phyloP scores from a whole-genome alignment of 1,140 invertebrate species.

The Anagrus nilaparvatae region DNA sequence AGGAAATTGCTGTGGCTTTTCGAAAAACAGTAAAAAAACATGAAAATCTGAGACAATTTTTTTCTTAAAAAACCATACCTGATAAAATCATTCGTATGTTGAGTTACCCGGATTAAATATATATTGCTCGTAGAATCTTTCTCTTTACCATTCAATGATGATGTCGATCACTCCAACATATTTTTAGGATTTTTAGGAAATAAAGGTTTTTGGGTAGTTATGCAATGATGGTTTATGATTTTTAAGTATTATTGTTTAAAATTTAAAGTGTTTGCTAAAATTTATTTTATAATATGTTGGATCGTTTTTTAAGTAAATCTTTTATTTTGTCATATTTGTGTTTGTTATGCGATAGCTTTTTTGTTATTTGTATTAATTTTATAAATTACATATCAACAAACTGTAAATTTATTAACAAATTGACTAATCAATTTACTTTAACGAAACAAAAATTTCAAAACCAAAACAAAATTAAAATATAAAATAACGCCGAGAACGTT shows the following conservation, averaged over 20 bases:
- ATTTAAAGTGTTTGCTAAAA: constrained; percentile 2
- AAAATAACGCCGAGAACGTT: no score
- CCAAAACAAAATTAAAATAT: no score
- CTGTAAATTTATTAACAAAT: no score
- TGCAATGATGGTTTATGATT: constrained; percentile 7
- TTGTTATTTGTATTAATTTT: no score
- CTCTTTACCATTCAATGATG: no score
- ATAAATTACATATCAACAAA: no score
- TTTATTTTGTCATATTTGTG: constrained; percentile 1
- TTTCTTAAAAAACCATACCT: constrained; percentile 13
- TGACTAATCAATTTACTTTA: no score
- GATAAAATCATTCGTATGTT: background rate
- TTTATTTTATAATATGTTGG: background rate
- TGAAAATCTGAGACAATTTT: no score
- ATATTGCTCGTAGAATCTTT: constrained; percentile 4
- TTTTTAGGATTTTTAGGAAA: background rate
- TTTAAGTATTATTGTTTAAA: constrained; percentile 2
- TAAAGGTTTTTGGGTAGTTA: background rate
- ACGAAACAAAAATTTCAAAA: no score
- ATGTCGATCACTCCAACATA: constrained; percentile 2
- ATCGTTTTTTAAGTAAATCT: constrained; percentile 2
- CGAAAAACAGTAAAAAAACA: no score
- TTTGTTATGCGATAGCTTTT: background rate
- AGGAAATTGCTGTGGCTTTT: no score
- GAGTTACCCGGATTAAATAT: constrained; percentile 9